A percentile compares a stretch with the other conserved stretches of the same genome.
Evolutionary conservation across 2,888 invertebrate species (phyloP).

Genomic region (Harpalus rufipes): DNA sequence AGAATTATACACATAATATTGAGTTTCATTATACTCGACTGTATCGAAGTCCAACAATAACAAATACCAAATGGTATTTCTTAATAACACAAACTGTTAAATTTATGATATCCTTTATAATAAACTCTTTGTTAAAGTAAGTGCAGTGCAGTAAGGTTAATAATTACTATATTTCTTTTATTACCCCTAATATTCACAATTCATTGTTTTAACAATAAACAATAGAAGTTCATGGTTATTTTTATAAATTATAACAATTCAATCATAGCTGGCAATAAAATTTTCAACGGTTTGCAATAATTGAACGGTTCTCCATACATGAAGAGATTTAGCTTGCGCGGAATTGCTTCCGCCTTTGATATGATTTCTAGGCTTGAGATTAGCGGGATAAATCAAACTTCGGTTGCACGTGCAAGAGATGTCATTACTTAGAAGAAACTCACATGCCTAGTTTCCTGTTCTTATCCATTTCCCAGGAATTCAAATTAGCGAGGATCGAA

Average conservation of each 20-base stretch:
- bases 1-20: no score
- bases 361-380: conserved; percentile 53
- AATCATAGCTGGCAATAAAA: background rate
- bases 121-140: no score
- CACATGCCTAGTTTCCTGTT: conserved; percentile 31
- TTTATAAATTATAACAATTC: background rate
- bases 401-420: conserved; percentile 44
- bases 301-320: background rate
- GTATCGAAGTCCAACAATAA: no score
- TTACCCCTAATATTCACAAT: background rate
- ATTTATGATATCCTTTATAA: no score
- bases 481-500: background rate
- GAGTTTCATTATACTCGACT: no score
- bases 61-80: no score
- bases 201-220: background rate
- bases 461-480: conserved; percentile 12
- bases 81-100: no score
- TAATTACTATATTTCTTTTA: background rate
- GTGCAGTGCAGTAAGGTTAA: no score
- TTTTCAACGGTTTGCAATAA: background rate
- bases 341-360: conserved; percentile 50
- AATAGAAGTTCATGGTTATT: background rate
- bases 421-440: conserved; percentile 24
- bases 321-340: conserved; percentile 5
- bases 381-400: conserved; percentile 24